These are phyloP conservation scores for Pissodes strobi DNA, from an alignment of 1,140 invertebrate genomes.

Conservation along the genomic window DNA sequence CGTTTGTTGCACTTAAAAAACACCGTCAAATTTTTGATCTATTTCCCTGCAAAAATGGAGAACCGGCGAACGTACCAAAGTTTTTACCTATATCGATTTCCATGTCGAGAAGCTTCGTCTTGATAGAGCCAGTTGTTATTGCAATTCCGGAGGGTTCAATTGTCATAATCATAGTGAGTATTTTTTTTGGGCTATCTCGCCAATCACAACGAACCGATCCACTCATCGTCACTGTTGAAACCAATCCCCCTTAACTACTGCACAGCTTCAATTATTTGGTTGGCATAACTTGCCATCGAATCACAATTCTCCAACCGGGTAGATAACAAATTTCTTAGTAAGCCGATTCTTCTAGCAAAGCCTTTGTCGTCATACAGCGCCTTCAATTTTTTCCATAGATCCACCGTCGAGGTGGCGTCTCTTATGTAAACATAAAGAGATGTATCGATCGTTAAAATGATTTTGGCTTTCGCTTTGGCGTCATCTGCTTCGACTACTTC, in stretches of 20 bases:
- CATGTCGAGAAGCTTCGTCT: slow-evolving; percentile 34
- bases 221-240: slow-evolving; percentile 37
- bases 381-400: slow-evolving; percentile 35
- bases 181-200: slow-evolving; percentile 47
- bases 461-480: slow-evolving; percentile 34
- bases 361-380: slow-evolving; percentile 31
- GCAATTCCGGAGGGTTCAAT: slow-evolving; percentile 33
- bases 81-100: neutral
- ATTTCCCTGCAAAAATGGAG: slow-evolving; percentile 6
- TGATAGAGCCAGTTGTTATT: slow-evolving; percentile 29
- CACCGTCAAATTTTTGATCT: neutral
- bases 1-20: slow-evolving; percentile 32
- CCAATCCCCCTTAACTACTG: slow-evolving; percentile 38
- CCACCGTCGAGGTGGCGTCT: slow-evolving; percentile 15
- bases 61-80: too few relatives aligned
- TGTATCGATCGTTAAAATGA: slow-evolving; percentile 35
- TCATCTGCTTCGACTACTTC: slow-evolving; percentile 21
- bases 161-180: slow-evolving; percentile 28
- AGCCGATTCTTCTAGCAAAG: slow-evolving; percentile 31
- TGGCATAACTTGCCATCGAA: slow-evolving; percentile 38
- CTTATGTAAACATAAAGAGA: slow-evolving; percentile 33
- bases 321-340: slow-evolving; percentile 25
- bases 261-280: slow-evolving; percentile 39
- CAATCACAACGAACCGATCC: slow-evolving; percentile 25
- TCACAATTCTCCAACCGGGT: neutral